A percentile compares a stretch with the other conserved stretches of the same genome.
Conservation (phyloP, 2,113 vertebrate species). For the Sardina pilchardus region DNA sequence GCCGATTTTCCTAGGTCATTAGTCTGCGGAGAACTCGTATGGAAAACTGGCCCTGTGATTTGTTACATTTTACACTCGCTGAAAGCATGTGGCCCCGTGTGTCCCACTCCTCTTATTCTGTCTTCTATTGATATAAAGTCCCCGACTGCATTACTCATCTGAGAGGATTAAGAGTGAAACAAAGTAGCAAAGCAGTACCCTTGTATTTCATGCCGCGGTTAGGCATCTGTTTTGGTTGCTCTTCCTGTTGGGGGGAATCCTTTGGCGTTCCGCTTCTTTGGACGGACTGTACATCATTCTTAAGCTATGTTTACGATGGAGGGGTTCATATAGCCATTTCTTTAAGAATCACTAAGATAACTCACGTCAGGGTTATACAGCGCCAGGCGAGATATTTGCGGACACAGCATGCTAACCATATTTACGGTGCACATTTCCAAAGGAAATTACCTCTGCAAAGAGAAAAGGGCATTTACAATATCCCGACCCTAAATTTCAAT, state of each 20-base stretch:
- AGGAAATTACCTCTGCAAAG: conserved; percentile 68
- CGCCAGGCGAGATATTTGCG: conserved; percentile 58
- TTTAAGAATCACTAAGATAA: conserved; percentile 60
- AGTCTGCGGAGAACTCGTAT: conserved; percentile 17
- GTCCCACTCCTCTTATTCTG: not conserved
- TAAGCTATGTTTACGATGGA: conserved; percentile 54
- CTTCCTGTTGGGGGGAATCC: conserved; percentile 25
- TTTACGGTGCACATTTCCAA: conserved; percentile 69
- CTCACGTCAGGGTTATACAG: conserved; percentile 62
- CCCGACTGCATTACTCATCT: not conserved
- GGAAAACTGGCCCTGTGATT: conserved; percentile 15
- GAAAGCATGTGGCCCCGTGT: not conserved
- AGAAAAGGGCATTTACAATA: conserved; percentile 55
- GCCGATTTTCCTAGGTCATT: conserved; percentile 4
- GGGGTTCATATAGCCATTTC: conserved; percentile 61
- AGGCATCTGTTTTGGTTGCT: conserved; percentile 32
- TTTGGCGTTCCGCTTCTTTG: conserved; percentile 11
- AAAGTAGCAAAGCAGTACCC: not conserved
- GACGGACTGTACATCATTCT: conserved; percentile 44
- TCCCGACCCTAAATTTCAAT: conserved; percentile 62
- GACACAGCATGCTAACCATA: conserved; percentile 71
- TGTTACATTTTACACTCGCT: conserved; percentile 2
- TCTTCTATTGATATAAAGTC: not conserved
- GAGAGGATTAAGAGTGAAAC: conserved; percentile 8
- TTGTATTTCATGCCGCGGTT: not conserved